Evolutionary conservation across 2,888 invertebrate genomes (phyloP), one percentile per base, ranked within the genome.

Genomic region (Luffia ferchaultella): DNA sequence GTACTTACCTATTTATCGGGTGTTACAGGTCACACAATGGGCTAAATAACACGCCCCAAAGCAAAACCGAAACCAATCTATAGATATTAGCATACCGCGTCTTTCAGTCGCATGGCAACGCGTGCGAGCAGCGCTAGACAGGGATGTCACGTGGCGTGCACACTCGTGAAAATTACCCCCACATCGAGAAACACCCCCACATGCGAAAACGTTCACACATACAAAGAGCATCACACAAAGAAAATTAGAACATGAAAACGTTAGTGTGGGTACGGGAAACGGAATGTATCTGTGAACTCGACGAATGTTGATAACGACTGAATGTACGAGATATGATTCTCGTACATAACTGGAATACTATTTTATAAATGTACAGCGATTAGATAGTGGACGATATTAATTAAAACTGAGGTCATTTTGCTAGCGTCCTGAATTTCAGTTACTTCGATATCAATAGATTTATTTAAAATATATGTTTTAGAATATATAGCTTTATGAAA

Each of bases 371-470:
- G 57, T 56, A 50, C 57, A n/a, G n/a, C 59, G 58, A 59, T 60
- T 59, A 59, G 62, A 62, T 65, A 65, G 63, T 64, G 60, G 62
- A 62, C 64, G 65, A 62, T 68, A 65, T 65, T 65, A 65, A 66
- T 65, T 63, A 63, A 63, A 59, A n/a, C n/a, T n/a, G n/a, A n/a
- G n/a, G n/a, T n/a, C n/a, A n/a, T n/a, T n/a, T n/a, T n/a, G n/a
- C n/a, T n/a, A n/a, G n/a, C n/a, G n/a, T n/a, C n/a, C n/a, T n/a
- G n/a, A n/a, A n/a, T n/a, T n/a, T n/a, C n/a, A n/a, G n/a, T n/a
- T n/a, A n/a, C n/a, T n/a, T n/a, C n/a, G n/a, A n/a, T n/a, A n/a
- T n/a, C n/a, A n/a, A n/a, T n/a, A n/a, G n/a, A n/a, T n/a, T n/a
- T n/a, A n/a, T n/a, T n/a, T n/a, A n/a, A n/a, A n/a, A n/a, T n/a